Percentiles rank a stretch among this genome's conserved stretches.
Conservation (phyloP, 2,797 vertebrate species). For the Anguilla obscura region DNA sequence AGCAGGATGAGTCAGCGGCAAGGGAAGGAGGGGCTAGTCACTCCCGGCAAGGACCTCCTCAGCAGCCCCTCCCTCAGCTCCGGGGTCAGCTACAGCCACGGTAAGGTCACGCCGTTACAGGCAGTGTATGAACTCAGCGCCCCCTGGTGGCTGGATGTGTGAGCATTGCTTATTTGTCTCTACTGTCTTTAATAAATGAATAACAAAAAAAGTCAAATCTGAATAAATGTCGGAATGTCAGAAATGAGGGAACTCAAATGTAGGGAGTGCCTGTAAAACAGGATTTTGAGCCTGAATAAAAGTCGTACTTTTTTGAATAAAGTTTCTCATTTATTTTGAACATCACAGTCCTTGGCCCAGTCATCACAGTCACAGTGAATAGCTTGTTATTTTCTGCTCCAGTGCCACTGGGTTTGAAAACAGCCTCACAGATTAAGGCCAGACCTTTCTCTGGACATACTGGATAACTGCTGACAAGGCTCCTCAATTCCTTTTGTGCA, state of each 20-base stretch:
- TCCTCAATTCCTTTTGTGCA: too few species aligned
- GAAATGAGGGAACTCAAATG: neutral
- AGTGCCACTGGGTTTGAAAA: too few species aligned
- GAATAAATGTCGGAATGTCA: neutral
- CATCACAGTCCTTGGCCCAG: too few species aligned
- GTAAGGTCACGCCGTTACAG: constrained; percentile 65
- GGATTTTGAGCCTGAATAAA: neutral
- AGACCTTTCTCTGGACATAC: too few species aligned
- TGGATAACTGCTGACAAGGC: too few species aligned
- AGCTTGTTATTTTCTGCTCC: too few species aligned
- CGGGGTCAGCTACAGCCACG: constrained; percentile 81
- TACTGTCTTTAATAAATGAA: too few species aligned
- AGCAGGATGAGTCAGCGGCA: constrained; percentile 94
- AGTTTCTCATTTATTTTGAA: too few species aligned
- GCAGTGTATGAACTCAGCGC: constrained; percentile 41
- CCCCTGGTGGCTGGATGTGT: constrained; percentile 50
- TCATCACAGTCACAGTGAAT: too few species aligned
- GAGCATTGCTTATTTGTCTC: too few species aligned
- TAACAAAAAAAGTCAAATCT: too few species aligned
- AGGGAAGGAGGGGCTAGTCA: constrained; percentile 84
- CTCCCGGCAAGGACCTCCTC: constrained; percentile 82
- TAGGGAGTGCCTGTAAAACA: neutral
- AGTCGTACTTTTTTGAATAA: neutral
- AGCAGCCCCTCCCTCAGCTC: constrained; percentile 80
- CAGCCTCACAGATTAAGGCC: too few species aligned